A percentile compares a stretch with the other conserved stretches of the same genome.
Evolutionary conservation across 2,797 vertebrate genomes (phyloP).

Genomic region (Chaunax sp.): DNA sequence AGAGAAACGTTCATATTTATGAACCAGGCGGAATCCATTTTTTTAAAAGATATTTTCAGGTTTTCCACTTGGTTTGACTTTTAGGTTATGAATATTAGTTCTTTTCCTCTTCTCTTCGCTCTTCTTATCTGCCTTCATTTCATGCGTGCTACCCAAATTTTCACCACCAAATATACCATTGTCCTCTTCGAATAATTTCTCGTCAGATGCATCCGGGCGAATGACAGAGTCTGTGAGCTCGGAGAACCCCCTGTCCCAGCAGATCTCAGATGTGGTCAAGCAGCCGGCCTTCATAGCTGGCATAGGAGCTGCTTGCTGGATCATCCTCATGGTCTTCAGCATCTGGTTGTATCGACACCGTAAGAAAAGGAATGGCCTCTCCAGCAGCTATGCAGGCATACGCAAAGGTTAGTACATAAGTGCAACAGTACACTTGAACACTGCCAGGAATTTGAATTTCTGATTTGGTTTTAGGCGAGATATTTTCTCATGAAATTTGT

Average conservation of each 20-base stretch:
- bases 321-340: conserved; percentile 98
- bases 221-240: conserved; percentile 67
- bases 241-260: conserved; percentile 90
- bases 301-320: conserved; percentile 98
- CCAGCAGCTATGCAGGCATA: conserved; percentile 95
- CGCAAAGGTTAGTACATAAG: conserved; percentile 89
- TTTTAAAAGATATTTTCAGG: conserved; percentile 27
- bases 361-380: conserved; percentile 95
- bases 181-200: background rate
- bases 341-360: conserved; percentile 97
- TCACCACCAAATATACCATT: background rate
- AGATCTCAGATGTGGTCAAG: conserved; percentile 98
- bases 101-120: conserved; percentile 3
- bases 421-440: background rate
- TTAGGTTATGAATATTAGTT: conserved; percentile 11
- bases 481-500: background rate
- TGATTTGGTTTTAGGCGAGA: conserved; percentile 7
- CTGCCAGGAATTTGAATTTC: background rate
- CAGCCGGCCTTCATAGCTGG: conserved; percentile 98
- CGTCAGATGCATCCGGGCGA: conserved; percentile 78
- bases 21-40: conserved; percentile 31
- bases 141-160: background rate
- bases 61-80: conserved; percentile 28
- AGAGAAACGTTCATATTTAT: conserved; percentile 42
- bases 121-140: conserved; percentile 9